Evolutionary conservation across 2,888 invertebrate species (phyloP).

Genomic region (Cheilosia vernalis): DNA sequence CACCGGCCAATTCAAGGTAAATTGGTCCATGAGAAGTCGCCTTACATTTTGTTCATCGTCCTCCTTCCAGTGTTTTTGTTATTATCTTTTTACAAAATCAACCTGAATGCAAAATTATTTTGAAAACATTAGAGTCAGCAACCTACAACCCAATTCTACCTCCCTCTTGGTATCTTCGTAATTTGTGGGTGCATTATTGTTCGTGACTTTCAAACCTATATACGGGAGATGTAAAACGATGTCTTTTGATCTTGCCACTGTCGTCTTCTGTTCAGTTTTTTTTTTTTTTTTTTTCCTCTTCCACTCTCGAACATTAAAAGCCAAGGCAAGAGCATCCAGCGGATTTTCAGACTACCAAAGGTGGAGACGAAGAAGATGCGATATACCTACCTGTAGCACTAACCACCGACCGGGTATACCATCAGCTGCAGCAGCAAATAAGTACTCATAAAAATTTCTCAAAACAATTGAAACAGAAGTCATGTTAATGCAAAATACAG

Average conservation of each 20-base stretch:
- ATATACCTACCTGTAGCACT: not conserved
- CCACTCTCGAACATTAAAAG: conserved; percentile 54
- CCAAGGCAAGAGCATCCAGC: conserved; percentile 64
- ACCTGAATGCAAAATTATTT: conserved; percentile 61
- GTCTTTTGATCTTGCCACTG: conserved; percentile 74
- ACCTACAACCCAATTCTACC: conserved; percentile 37
- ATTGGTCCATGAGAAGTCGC: conserved; percentile 43
- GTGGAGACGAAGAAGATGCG: conserved; percentile 29
- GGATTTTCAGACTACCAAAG: conserved; percentile 1
- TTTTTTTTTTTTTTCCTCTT: conserved; percentile 16
- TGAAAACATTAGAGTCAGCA: conserved; percentile 61
- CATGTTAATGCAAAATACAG: conserved; percentile 77
- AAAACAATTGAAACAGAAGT: conserved; percentile 76
- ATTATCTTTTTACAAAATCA: not conserved
- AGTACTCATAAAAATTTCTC: conserved; percentile 73
- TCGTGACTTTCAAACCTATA: conserved; percentile 73
- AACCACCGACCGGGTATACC: conserved; percentile 6
- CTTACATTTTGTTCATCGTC: conserved; percentile 31
- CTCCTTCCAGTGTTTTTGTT: conserved; percentile 18
- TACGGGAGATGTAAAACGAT: conserved; percentile 65
- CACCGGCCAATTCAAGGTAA: conserved; percentile 38
- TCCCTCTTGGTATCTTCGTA: conserved; percentile 48
- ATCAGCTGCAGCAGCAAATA: conserved; percentile 46
- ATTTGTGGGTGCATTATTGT: conserved; percentile 75
- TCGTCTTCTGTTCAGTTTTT: conserved; percentile 40